These are phyloP conservation scores for Acleris emargana DNA, from an alignment of 2,888 invertebrate genomes.

Conservation along the genomic window DNA sequence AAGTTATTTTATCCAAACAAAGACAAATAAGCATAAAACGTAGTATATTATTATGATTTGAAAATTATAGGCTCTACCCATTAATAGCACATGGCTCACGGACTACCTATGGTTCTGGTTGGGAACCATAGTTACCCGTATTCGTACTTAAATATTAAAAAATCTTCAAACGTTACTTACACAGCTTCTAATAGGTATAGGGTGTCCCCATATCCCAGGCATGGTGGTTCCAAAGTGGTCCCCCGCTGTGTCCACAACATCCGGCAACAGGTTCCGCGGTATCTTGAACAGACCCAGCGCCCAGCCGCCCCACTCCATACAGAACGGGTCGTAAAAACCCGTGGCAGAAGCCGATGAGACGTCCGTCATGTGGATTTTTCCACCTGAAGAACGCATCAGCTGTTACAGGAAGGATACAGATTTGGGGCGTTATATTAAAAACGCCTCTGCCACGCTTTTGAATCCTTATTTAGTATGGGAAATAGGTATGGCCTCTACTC, in stretches of 20 bases:
- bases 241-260: constrained; percentile 90
- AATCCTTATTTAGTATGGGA: too few relatives aligned
- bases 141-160: not conserved
- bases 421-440: too few relatives aligned
- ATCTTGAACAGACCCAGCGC: constrained; percentile 88
- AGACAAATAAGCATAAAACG: too few relatives aligned
- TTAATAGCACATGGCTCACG: too few relatives aligned
- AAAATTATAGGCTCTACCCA: too few relatives aligned
- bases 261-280: constrained; percentile 89
- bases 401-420: not conserved
- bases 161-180: constrained; percentile 76
- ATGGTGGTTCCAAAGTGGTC: constrained; percentile 88
- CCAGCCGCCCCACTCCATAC: constrained; percentile 92
- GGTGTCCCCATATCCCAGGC: constrained; percentile 87
- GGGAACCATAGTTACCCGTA: too few relatives aligned
- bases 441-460: too few relatives aligned
- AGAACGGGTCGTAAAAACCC: constrained; percentile 96
- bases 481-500: too few relatives aligned
- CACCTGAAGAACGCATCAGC: constrained; percentile 53
- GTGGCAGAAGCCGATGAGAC: constrained; percentile 96
- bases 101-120: too few relatives aligned
- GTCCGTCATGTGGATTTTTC: constrained; percentile 90
- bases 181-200: constrained; percentile 90
- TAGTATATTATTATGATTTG: too few relatives aligned
- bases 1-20: too few relatives aligned